Percentiles rank a stretch among this genome's conserved stretches.
Conservation (phyloP, 2,113 vertebrate genomes). For the Dicaeum eximium region DNA sequence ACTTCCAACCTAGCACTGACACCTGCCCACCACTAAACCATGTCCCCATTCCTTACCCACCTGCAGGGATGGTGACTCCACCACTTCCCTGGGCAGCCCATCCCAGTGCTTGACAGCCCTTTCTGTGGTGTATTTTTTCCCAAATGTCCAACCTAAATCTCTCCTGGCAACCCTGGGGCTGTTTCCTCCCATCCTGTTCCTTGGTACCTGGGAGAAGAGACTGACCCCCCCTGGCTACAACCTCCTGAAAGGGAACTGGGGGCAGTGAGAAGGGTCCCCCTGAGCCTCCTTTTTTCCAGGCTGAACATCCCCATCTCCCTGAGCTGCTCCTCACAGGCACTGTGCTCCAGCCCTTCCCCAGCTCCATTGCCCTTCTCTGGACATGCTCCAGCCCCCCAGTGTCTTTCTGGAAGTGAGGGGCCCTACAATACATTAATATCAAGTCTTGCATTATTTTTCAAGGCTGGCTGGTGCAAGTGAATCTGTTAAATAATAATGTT, state of each 20-base stretch:
- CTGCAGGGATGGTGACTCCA: not conserved
- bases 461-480: not conserved
- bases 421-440: not conserved
- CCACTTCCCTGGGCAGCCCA: not conserved
- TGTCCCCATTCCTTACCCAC: not conserved
- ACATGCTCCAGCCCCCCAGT: fast-evolving
- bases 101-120: not conserved
- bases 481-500: not conserved
- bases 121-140: not conserved
- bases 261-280: not conserved
- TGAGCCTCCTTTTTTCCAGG: not conserved
- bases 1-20: not conserved
- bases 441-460: not conserved
- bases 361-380: not conserved
- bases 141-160: not conserved
- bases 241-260: not conserved
- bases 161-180: not conserved
- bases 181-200: not conserved
- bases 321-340: not conserved
- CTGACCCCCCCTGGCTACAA: fast-evolving
- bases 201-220: not conserved
- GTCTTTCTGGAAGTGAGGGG: not conserved
- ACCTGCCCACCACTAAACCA: not conserved
- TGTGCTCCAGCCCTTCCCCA: not conserved
- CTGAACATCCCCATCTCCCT: not conserved